Conservation (phyloP, 1,140 invertebrate genomes). For the Gerris buenoi region DNA sequence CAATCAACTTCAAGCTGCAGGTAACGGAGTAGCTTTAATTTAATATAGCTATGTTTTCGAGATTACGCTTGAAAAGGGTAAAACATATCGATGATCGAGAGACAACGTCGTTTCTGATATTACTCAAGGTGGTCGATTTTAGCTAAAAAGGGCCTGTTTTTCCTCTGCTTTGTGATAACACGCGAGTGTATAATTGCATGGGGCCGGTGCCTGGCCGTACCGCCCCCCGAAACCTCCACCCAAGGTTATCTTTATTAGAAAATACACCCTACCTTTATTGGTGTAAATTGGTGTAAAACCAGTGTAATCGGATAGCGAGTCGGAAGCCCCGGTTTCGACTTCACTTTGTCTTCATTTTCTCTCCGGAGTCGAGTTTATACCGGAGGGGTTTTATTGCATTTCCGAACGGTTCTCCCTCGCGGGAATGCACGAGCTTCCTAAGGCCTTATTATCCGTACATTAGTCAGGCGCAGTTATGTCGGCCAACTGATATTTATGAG, state of each 20-base stretch:
- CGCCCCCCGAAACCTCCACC: background rate
- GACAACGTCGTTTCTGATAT: no score
- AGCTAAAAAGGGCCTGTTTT: background rate
- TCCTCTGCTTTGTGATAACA: background rate
- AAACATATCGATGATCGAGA: no score
- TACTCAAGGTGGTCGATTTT: no score
- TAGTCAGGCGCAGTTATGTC: background rate
- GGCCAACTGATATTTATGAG: background rate
- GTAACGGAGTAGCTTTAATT: no score
- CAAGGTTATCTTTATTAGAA: background rate
- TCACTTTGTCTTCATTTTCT: background rate
- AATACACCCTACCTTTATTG: background rate
- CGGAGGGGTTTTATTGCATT: background rate
- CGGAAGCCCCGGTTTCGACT: background rate
- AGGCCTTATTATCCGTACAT: background rate
- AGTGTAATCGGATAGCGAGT: background rate
- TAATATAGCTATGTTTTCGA: no score
- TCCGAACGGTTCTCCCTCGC: background rate
- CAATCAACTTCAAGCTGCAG: no score
- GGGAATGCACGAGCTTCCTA: background rate
- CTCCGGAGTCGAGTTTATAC: no score
- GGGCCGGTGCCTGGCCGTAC: background rate
- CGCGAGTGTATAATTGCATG: background rate
- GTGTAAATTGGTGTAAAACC: background rate
- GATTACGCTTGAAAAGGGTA: no score